Percentiles rank a stretch among this genome's conserved stretches.
These are phyloP conservation scores for Drosophila ironensis DNA, from an alignment of 1,140 invertebrate species.

Conservation along the genomic window DNA sequence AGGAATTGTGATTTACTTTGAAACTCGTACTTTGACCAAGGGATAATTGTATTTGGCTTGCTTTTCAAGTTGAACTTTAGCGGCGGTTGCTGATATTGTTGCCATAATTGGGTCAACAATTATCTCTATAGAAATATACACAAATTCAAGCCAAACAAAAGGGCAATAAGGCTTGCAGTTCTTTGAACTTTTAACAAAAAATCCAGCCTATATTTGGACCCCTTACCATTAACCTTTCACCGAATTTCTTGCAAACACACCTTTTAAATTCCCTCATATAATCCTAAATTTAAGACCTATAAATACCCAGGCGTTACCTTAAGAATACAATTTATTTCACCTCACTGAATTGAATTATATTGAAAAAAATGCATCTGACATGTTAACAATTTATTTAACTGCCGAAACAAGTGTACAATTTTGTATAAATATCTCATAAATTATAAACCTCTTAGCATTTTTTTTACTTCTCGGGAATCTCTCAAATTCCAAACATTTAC, in stretches of 20 bases:
- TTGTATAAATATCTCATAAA: constrained; percentile 17
- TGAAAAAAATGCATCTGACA: constrained; percentile 1
- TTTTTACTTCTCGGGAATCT: neutral
- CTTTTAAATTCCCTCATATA: neutral
- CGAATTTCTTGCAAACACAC: neutral
- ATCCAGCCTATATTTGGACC: neutral
- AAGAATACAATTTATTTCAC: neutral
- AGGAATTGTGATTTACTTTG: too few species aligned
- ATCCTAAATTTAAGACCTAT: constrained; percentile 5
- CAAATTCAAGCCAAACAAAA: neutral
- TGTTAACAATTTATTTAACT: constrained; percentile 9
- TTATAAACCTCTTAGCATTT: constrained; percentile 24
- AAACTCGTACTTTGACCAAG: neutral
- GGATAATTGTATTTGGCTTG: constrained; percentile 23
- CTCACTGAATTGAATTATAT: neutral
- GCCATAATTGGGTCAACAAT: constrained; percentile 32
- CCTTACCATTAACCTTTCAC: neutral
- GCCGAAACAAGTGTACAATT: neutral
- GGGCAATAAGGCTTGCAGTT: neutral
- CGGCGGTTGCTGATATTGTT: constrained; percentile 2
- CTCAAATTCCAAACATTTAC: constrained; percentile 10
- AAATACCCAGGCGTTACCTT: neutral
- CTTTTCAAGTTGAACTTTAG: constrained; percentile 8
- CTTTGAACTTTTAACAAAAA: neutral
- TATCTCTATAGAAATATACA: neutral